Percentiles rank a stretch among this genome's conserved stretches.
phyloP scores from a whole-genome alignment of 2,888 invertebrate species.

The Rhogogaster chlorosoma region DNA sequence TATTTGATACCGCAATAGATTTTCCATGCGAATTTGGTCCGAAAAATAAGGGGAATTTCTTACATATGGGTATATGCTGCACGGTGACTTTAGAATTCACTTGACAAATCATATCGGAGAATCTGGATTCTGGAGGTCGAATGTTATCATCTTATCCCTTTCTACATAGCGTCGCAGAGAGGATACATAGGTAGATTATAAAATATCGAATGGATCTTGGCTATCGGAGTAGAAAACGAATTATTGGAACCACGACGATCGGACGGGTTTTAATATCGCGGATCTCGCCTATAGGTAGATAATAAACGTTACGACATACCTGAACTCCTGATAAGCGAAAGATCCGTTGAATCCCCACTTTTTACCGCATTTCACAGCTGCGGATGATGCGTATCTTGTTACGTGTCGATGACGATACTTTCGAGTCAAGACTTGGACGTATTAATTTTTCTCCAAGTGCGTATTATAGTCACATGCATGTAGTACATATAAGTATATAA shows the following conservation, averaged over 20 bases:
- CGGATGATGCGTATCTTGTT: background rate
- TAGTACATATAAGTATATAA: background rate
- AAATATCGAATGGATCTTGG: background rate
- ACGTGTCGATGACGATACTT: slow-evolving; percentile 8
- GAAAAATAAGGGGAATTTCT: background rate
- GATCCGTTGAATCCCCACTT: background rate
- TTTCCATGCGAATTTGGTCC: background rate
- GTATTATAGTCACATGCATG: background rate
- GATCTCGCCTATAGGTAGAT: background rate
- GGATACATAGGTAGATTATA: background rate
- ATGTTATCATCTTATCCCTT: background rate
- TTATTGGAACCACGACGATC: background rate
- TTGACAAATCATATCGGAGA: background rate
- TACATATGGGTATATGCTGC: background rate
- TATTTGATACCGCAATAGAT: background rate
- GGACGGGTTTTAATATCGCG: background rate
- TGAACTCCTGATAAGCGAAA: background rate
- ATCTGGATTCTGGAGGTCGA: background rate
- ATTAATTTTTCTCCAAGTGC: background rate
- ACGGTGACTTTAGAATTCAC: background rate
- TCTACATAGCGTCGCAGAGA: background rate
- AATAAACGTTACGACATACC: background rate
- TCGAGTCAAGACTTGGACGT: background rate
- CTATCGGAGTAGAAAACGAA: background rate
- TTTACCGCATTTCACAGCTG: background rate